These are phyloP conservation scores for Pangasianodon hypophthalmus DNA, from an alignment of 2,113 vertebrate genomes.

Conservation along the genomic window DNA sequence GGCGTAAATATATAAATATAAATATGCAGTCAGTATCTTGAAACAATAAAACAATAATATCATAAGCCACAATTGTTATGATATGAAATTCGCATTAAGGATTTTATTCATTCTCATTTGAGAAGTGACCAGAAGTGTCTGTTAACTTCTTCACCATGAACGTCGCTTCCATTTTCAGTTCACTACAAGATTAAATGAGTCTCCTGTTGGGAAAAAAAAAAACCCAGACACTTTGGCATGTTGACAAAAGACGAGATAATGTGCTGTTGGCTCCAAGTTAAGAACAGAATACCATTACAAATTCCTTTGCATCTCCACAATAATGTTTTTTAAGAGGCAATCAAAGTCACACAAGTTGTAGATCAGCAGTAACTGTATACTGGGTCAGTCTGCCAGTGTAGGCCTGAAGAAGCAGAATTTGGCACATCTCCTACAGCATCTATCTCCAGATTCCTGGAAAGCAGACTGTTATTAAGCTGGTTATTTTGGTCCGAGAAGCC, in stretches of 20 bases:
- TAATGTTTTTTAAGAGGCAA: not conserved
- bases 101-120: not conserved
- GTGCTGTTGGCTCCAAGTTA: not conserved
- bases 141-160: too few species aligned
- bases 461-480: conserved; percentile 62
- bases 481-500: conserved; percentile 70
- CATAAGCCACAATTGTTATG: not conserved
- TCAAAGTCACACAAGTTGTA: not conserved
- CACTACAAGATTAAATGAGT: not conserved
- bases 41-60: not conserved
- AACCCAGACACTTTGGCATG: not conserved
- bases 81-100: not conserved
- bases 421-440: conserved; percentile 13
- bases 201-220: not conserved
- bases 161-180: not conserved
- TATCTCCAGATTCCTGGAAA: conserved; percentile 58
- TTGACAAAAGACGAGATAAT: not conserved
- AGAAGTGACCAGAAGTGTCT: not conserved
- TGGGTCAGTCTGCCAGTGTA: conserved; percentile 11
- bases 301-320: not conserved
- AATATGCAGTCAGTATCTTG: not conserved
- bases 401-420: not conserved
- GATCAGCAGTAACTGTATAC: not conserved
- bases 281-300: not conserved
- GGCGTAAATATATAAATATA: not conserved